These are phyloP conservation scores for Eulemur albifrons DNA, from an alignment of 2,797 vertebrate species.

Conservation along the genomic window DNA sequence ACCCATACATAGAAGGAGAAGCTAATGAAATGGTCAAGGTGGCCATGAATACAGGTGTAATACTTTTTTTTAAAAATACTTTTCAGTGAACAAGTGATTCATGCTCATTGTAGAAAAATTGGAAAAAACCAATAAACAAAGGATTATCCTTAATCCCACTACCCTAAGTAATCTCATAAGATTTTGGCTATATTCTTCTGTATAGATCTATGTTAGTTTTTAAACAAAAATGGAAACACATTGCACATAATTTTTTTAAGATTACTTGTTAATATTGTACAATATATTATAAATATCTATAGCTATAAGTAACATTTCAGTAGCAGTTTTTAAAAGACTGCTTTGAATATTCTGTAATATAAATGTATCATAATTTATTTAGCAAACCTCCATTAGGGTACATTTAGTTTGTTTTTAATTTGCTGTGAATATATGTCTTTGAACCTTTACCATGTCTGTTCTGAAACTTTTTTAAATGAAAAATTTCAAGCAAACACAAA, in stretches of 20 bases:
- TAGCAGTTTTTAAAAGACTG: not conserved
- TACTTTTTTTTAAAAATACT: not conserved
- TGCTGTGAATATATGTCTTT: slow-evolving; percentile 20
- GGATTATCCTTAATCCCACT: not conserved
- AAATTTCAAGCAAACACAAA: not conserved
- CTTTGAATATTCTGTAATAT: not conserved
- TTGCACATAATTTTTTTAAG: not conserved
- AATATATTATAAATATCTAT: slow-evolving; percentile 1
- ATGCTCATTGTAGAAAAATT: not conserved
- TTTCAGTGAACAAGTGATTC: not conserved
- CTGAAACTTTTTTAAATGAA: not conserved
- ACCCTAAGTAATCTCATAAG: not conserved
- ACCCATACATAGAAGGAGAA: not conserved
- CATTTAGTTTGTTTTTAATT: not conserved
- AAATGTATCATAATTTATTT: slow-evolving; percentile 42
- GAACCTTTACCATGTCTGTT: not conserved
- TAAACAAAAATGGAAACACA: not conserved
- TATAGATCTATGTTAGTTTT: not conserved
- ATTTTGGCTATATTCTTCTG: not conserved
- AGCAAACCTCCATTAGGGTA: not conserved
- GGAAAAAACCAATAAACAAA: not conserved
- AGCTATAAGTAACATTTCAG: not conserved
- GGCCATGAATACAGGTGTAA: not conserved
- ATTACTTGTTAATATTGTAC: slow-evolving; percentile 30
- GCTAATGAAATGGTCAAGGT: not conserved